Conservation (phyloP, 1,140 invertebrate genomes). For the Pseudomyrmex dendroicus region DNA sequence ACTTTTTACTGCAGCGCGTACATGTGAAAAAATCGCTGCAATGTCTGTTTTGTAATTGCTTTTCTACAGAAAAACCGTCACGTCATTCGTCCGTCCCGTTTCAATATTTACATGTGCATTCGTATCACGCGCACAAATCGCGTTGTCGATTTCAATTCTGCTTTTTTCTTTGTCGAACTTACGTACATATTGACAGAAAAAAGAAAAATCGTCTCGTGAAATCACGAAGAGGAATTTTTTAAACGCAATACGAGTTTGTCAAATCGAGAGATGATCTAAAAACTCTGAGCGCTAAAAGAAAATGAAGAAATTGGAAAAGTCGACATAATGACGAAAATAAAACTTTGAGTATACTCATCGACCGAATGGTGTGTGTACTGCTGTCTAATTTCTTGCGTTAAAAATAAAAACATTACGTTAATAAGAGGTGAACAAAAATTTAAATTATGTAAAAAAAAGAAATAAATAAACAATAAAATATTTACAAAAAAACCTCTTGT, state of each 20-base stretch:
- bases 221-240: conserved; percentile 29
- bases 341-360: conserved; percentile 28
- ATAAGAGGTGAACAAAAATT: too few relatives aligned
- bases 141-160: conserved; percentile 52
- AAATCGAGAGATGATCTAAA: conserved; percentile 45
- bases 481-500: too few relatives aligned
- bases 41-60: conserved; percentile 55
- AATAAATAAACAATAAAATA: too few relatives aligned
- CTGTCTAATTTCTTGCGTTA: too few relatives aligned
- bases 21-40: conserved; percentile 48
- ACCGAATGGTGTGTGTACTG: background rate
- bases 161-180: conserved; percentile 51
- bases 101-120: conserved; percentile 53
- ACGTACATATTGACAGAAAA: conserved; percentile 37
- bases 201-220: conserved; percentile 17
- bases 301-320: background rate
- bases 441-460: too few relatives aligned
- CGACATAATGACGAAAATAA: conserved; percentile 31
- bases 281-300: conserved; percentile 3
- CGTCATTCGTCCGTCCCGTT: conserved; percentile 29
- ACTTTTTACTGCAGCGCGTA: conserved; percentile 26
- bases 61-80: conserved; percentile 55
- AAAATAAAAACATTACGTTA: too few relatives aligned
- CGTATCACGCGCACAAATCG: conserved; percentile 48
- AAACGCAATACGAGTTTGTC: conserved; percentile 27